Evolutionary conservation across 2,797 vertebrate genomes (phyloP).

Genomic region (Coregonus sp.): DNA sequence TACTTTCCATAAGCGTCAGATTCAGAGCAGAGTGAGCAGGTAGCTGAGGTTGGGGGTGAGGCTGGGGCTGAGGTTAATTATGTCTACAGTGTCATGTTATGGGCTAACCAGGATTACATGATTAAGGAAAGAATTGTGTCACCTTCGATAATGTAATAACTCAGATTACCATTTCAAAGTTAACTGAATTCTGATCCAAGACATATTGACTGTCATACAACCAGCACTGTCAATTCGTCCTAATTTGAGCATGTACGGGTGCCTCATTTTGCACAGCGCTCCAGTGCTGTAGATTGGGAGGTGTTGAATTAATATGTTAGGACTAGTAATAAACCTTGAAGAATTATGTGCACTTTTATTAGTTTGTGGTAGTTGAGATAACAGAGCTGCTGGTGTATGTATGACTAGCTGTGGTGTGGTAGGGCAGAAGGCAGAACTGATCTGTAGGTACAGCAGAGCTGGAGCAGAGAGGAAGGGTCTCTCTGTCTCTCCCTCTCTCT

Average conservation of each 20-base stretch:
- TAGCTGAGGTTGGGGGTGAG: background rate
- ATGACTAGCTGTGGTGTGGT: background rate
- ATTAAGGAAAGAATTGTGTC: constrained; percentile 60
- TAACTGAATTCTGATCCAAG: constrained; percentile 62
- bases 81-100: constrained; percentile 53
- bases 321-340: background rate
- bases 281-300: constrained; percentile 14
- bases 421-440: background rate
- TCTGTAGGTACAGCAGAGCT: background rate
- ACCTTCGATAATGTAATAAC: constrained; percentile 56
- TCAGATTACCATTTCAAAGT: constrained; percentile 56
- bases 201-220: constrained; percentile 59
- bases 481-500: background rate
- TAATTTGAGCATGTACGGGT: constrained; percentile 36
- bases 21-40: constrained; percentile 29
- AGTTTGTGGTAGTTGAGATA: background rate
- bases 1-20: constrained; percentile 13
- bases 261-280: constrained; percentile 10
- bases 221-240: constrained; percentile 38
- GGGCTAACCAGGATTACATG: constrained; percentile 57
- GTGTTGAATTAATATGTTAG: background rate
- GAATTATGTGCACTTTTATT: background rate
- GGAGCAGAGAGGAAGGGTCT: background rate
- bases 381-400: background rate
- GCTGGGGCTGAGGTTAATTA: constrained; percentile 35